Conservation (phyloP, 2,888 invertebrate species). For the Tetanocera ferruginea region DNA sequence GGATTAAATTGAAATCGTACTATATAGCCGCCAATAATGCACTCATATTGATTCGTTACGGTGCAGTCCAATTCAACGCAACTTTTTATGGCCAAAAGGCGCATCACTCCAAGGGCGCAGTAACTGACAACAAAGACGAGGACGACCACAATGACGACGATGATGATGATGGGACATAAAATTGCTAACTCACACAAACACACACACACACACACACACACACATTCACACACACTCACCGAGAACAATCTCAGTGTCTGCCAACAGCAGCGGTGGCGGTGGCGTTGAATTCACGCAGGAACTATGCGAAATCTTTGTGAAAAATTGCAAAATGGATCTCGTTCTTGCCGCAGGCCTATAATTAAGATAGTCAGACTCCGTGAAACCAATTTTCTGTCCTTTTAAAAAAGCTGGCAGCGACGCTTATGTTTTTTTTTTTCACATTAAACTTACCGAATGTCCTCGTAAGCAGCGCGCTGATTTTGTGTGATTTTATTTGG, state of each 20-base stretch:
- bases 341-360: constrained; percentile 55
- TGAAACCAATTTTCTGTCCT: constrained; percentile 59
- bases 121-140: background rate
- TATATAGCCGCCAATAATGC: constrained; percentile 45
- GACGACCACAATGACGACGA: background rate
- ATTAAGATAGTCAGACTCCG: constrained; percentile 57
- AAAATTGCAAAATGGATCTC: constrained; percentile 44
- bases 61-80: constrained; percentile 45
- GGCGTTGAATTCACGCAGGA: constrained; percentile 42
- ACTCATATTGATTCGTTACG: constrained; percentile 47
- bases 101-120: constrained; percentile 14
- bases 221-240: background rate
- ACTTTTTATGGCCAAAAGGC: constrained; percentile 41
- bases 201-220: background rate
- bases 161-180: constrained; percentile 51
- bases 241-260: background rate
- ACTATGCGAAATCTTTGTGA: constrained; percentile 54
- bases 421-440: constrained; percentile 37
- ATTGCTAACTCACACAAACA: constrained; percentile 35
- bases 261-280: background rate
- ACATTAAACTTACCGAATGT: constrained; percentile 31
- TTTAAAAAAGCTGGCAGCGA: constrained; percentile 52
- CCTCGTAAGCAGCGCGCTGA: constrained; percentile 38
- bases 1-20: constrained; percentile 32
- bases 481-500: constrained; percentile 37